phyloP scores from a whole-genome alignment of 2,113 vertebrate species.

The Hippocampus guttulatus region DNA sequence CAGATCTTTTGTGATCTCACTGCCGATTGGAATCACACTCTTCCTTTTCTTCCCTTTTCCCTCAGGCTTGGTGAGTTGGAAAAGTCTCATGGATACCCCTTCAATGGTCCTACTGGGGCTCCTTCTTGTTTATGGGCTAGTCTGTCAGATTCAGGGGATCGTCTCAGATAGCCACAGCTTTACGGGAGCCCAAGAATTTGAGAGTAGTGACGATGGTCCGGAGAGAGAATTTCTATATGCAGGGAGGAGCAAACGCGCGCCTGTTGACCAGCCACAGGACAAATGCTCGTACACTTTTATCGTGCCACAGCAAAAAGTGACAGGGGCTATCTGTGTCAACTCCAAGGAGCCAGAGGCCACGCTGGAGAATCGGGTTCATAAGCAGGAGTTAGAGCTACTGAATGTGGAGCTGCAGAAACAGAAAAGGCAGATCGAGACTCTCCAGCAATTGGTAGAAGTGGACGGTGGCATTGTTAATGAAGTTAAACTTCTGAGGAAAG shows the following conservation, averaged over 20 bases:
- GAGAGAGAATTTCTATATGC: slow-evolving; percentile 81
- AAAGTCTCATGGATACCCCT: slow-evolving; percentile 64
- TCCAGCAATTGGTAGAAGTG: slow-evolving; percentile 95
- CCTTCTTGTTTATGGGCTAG: slow-evolving; percentile 66
- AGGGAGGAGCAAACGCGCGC: slow-evolving; percentile 77
- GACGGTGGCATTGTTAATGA: slow-evolving; percentile 97
- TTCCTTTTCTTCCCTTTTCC: slow-evolving; percentile 18
- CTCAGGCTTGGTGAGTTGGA: slow-evolving; percentile 48
- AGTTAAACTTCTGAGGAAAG: slow-evolving; percentile 94
- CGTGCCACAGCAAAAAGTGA: slow-evolving; percentile 95
- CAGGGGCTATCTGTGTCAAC: slow-evolving; percentile 95
- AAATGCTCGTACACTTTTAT: slow-evolving; percentile 99
- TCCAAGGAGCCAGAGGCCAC: slow-evolving; percentile 88
- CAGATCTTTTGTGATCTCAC: slow-evolving; percentile 17
- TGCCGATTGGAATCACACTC: slow-evolving; percentile 33
- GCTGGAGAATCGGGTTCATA: slow-evolving; percentile 88
- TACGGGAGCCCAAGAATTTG: slow-evolving; percentile 70
- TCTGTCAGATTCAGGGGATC: slow-evolving; percentile 55
- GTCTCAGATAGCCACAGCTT: slow-evolving; percentile 30
- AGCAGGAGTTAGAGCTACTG: slow-evolving; percentile 90
- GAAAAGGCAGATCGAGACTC: slow-evolving; percentile 93
- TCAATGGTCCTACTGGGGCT: slow-evolving; percentile 72
- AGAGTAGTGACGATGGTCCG: slow-evolving; percentile 72
- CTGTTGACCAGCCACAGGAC: slow-evolving; percentile 75
- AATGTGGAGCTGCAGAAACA: slow-evolving; percentile 95